phyloP scores from a whole-genome alignment of 2,888 invertebrate genomes.

The Salticus scenicus region DNA sequence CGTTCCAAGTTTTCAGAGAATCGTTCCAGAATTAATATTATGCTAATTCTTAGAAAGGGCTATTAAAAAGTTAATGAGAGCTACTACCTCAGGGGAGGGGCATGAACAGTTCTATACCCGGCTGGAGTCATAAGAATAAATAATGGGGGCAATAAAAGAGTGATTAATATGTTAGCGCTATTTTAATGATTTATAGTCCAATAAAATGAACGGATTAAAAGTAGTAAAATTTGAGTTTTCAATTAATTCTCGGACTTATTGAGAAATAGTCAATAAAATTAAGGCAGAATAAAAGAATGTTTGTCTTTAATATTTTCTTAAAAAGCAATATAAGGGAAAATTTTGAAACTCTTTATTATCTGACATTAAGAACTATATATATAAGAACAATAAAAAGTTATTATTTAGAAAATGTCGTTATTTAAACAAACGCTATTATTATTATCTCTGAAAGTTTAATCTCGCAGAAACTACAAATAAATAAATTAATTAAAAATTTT shows the following conservation, averaged over 20 bases:
- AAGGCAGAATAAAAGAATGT: neutral
- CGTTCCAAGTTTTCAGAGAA: neutral
- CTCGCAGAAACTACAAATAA: no score
- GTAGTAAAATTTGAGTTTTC: constrained; percentile 3
- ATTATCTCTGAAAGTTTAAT: no score
- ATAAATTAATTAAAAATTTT: no score
- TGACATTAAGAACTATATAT: no score
- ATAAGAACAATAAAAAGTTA: no score
- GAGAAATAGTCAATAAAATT: neutral
- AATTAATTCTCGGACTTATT: neutral
- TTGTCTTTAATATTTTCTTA: neutral
- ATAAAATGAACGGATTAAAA: neutral
- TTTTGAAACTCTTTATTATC: no score
- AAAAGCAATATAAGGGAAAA: neutral
- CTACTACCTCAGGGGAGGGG: neutral
- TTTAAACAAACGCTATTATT: no score
- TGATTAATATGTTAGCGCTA: constrained; percentile 14
- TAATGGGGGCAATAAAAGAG: neutral
- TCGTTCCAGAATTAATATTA: constrained; percentile 11
- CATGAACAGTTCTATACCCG: neutral
- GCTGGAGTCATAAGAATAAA: neutral
- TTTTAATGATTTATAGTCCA: neutral
- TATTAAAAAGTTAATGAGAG: constrained; percentile 14
- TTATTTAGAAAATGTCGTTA: no score
- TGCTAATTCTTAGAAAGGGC: neutral